Conservation (phyloP, 2,888 invertebrate species). For the Eilema caniola region DNA sequence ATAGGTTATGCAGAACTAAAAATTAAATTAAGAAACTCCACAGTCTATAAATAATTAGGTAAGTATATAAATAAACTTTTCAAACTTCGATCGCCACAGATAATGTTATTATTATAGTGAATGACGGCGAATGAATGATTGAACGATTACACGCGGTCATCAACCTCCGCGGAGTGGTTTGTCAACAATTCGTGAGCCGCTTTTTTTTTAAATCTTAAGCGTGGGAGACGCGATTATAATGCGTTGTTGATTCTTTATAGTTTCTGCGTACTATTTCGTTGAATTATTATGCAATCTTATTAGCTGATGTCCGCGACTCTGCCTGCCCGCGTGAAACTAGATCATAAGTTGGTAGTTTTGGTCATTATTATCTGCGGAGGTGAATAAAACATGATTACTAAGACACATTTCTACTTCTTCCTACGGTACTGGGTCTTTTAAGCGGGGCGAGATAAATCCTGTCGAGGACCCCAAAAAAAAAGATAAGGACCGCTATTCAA, state of each 20-base stretch:
- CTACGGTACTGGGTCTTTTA: too few species aligned
- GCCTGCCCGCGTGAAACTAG: too few species aligned
- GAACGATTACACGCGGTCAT: slow-evolving; percentile 51
- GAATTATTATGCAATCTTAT: neutral
- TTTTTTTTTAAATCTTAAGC: slow-evolving; percentile 37
- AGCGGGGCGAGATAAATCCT: too few species aligned
- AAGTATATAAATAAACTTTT: neutral
- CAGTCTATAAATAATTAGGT: neutral
- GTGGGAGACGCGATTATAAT: slow-evolving; percentile 44
- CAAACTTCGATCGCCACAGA: slow-evolving; percentile 15
- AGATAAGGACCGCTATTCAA: too few species aligned
- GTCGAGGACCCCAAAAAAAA: too few species aligned
- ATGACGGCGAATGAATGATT: slow-evolving; percentile 45
- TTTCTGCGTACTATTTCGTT: slow-evolving; percentile 26
- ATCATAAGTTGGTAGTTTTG: too few species aligned
- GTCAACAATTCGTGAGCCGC: slow-evolving; percentile 51
- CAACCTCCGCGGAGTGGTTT: slow-evolving; percentile 44
- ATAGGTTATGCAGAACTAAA: too few species aligned
- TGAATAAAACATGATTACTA: too few species aligned
- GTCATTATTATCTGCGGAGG: too few species aligned
- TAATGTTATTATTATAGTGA: slow-evolving; percentile 22
- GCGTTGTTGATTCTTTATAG: slow-evolving; percentile 23
- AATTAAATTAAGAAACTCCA: neutral
- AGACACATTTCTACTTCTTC: too few species aligned
- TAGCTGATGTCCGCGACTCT: too few species aligned